Base-by-base conservation (phyloP, 2,888 invertebrate genomes). In the Melieria crassipennis region DNA sequence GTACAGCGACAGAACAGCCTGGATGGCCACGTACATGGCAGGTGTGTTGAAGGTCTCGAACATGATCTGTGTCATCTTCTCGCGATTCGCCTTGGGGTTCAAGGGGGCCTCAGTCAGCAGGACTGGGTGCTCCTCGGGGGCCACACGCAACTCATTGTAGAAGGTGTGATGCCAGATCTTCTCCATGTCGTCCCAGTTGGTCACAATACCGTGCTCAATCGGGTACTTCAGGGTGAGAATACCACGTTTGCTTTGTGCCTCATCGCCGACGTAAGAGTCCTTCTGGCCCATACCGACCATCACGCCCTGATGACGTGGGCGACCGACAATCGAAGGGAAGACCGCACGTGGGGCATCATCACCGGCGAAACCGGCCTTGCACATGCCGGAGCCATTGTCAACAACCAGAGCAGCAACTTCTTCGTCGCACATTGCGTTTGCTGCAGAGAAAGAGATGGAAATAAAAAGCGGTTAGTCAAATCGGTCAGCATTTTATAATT, bases 101-200 rank as follows among this genome's bases (percentile, higher is more conserved):
- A 94, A 90, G 77, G 95, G 95, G 67, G 95, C 94, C 88, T 95
- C 95, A 68, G 95, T 95, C 82, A 95, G 89, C 79, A 95, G 91
- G 61, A 95, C 94, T 70, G 95, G 95, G 87, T 95, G 95, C 86
- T 96, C 95, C 87, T 95, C 96, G 75, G 97, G 97, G 70, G 97
- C 97, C 67, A 97, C 97, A 88, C 98, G 93, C 85, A 98, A 91
- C 89, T 97, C 97, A 87, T 98, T 98, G 93, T 98, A 98, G 92
- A 98, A 98, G 85, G 97, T 97, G 90, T 98, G 97, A 88, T 98
- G 97, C 97, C 97, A 98, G 90, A 98, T 97, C 89, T 98, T 97
- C 89, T 98, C 97, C 97, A 98, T 97, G 87, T 97, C 97, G 84
- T 97, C 97, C 97, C 97, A 97, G 92, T 97, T 97, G 89, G 97